phyloP scores from a whole-genome alignment of 1,140 invertebrate species.

The Orchestia grillus region DNA sequence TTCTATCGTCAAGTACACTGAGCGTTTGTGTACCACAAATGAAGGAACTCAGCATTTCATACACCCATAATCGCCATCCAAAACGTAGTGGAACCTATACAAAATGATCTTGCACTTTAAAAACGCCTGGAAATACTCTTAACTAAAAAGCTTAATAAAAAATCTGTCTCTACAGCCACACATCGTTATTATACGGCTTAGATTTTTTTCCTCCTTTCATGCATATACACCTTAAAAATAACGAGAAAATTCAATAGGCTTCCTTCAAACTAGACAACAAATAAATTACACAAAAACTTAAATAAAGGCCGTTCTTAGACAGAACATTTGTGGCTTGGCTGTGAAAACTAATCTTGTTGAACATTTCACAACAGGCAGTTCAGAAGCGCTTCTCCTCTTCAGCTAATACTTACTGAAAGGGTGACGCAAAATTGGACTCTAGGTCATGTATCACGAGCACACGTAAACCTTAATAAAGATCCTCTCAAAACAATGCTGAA shows the following conservation, averaged over 20 bases:
- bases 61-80: neutral
- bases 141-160: neutral
- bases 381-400: neutral
- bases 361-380: neutral
- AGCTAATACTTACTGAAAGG: neutral
- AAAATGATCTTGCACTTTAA: neutral
- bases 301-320: neutral
- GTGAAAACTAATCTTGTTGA: neutral
- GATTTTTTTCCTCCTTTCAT: neutral
- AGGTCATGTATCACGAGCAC: too few relatives aligned
- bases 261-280: constrained; percentile 18
- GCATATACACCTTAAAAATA: constrained; percentile 31
- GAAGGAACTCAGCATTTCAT: neutral
- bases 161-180: neutral
- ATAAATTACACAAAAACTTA: constrained; percentile 19
- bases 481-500: neutral
- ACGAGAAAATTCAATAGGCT: neutral
- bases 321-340: neutral
- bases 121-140: neutral
- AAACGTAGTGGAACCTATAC: neutral
- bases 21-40: neutral
- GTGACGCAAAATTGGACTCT: neutral
- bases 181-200: neutral
- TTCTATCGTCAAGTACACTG: neutral
- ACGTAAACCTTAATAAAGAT: neutral